Conservation (phyloP, 2,888 invertebrate genomes). For the Leucoma salicis region DNA sequence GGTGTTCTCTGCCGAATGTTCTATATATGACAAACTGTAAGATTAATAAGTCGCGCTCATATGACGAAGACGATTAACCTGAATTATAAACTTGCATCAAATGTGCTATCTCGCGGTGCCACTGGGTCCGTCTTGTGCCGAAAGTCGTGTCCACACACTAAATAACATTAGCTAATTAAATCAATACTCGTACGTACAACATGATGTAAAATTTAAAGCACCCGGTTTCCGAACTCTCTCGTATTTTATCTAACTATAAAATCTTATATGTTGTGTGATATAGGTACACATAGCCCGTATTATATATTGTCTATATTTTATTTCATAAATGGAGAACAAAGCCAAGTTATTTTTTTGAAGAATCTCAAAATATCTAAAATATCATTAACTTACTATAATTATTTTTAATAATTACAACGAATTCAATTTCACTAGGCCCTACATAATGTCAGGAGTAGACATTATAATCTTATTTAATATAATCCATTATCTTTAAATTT, state of each 20-base stretch:
- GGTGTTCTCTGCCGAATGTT: constrained; percentile 68
- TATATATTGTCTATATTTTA: constrained; percentile 71
- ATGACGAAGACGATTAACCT: constrained; percentile 14
- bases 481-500: constrained; percentile 71
- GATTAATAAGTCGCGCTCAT: constrained; percentile 34
- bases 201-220: constrained; percentile 81
- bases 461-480: constrained; percentile 57
- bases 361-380: constrained; percentile 71
- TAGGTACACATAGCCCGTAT: constrained; percentile 68
- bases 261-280: constrained; percentile 62
- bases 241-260: constrained; percentile 77
- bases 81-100: neutral
- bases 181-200: constrained; percentile 73
- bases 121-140: constrained; percentile 9
- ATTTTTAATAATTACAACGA: constrained; percentile 72
- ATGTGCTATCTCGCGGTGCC: constrained; percentile 6
- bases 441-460: constrained; percentile 75
- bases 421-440: constrained; percentile 79
- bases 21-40: constrained; percentile 34
- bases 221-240: constrained; percentile 81
- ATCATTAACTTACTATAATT: constrained; percentile 57
- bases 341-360: constrained; percentile 60
- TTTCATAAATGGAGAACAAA: constrained; percentile 64
- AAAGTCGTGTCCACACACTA: constrained; percentile 43
- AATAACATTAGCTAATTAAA: constrained; percentile 72